These are phyloP conservation scores for Scolanthus callimorphus DNA, from an alignment of 92 coral and sea anemone species.

Conservation along the genomic window DNA sequence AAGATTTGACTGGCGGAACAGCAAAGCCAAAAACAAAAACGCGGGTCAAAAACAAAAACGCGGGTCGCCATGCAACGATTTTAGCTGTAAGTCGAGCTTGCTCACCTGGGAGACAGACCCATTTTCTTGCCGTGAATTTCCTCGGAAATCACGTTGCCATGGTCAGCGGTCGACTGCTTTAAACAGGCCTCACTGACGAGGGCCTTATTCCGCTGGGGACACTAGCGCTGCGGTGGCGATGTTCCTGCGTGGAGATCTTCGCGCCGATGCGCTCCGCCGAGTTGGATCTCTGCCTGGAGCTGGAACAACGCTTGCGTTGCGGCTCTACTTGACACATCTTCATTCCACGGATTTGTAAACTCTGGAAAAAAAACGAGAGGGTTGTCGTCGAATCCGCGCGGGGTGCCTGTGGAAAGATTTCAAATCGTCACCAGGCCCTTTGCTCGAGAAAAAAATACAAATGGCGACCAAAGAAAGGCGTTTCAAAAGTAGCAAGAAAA, in stretches of 20 bases:
- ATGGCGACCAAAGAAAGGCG: no score
- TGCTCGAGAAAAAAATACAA: no score
- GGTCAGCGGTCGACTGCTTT: background rate
- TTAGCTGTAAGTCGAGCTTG: no score
- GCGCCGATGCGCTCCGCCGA: constrained; percentile 10
- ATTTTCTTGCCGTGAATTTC: background rate
- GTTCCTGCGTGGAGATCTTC: background rate
- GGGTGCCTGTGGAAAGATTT: no score
- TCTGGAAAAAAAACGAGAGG: constrained; percentile 14
- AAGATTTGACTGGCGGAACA: no score
- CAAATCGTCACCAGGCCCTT: no score
- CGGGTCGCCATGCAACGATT: no score
- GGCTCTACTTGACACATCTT: constrained; percentile 11
- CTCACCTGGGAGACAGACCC: background rate
- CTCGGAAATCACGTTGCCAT: background rate
- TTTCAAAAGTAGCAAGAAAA: no score
- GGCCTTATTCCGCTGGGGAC: background rate
- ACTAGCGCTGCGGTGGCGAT: background rate
- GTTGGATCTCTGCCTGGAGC: constrained; percentile 25
- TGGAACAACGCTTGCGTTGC: constrained; percentile 9
- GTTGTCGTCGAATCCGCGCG: no score
- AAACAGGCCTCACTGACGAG: background rate
- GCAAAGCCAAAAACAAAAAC: no score
- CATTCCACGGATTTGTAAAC: constrained; percentile 35
- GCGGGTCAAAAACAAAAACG: no score